These are phyloP conservation scores for Sepiola atlantica DNA, from an alignment of 2,888 invertebrate species.

Conservation along the genomic window DNA sequence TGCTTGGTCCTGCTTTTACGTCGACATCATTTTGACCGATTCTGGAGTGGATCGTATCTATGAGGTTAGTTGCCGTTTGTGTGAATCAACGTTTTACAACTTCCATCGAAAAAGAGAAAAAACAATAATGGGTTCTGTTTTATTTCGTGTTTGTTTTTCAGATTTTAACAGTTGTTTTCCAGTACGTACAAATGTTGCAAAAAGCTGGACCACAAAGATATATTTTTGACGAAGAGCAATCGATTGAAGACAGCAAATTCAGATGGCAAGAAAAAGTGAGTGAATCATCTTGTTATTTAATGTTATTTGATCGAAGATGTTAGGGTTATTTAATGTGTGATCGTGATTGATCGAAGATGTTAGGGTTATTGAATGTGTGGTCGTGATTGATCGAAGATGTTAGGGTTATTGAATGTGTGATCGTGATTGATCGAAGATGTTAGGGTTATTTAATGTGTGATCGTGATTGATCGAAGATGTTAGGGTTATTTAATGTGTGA, in stretches of 20 bases:
- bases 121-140: background rate
- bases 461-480: too few species aligned
- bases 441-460: too few species aligned
- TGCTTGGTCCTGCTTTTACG: constrained; percentile 84
- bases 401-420: too few species aligned
- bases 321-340: too few species aligned
- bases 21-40: constrained; percentile 85
- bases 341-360: too few species aligned
- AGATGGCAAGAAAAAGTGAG: constrained; percentile 76
- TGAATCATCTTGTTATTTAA: background rate
- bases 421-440: too few species aligned
- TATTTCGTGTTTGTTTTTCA: constrained; percentile 68
- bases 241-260: constrained; percentile 79
- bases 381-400: too few species aligned
- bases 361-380: too few species aligned
- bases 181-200: constrained; percentile 85
- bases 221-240: constrained; percentile 83
- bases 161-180: constrained; percentile 86
- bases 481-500: too few species aligned
- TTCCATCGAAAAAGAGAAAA: background rate
- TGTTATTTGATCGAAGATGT: too few species aligned
- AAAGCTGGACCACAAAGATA: constrained; percentile 81
- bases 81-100: background rate
- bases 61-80: constrained; percentile 75
- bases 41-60: constrained; percentile 83